Conservation (phyloP, 2,113 vertebrate species). For the Carassius carassius region DNA sequence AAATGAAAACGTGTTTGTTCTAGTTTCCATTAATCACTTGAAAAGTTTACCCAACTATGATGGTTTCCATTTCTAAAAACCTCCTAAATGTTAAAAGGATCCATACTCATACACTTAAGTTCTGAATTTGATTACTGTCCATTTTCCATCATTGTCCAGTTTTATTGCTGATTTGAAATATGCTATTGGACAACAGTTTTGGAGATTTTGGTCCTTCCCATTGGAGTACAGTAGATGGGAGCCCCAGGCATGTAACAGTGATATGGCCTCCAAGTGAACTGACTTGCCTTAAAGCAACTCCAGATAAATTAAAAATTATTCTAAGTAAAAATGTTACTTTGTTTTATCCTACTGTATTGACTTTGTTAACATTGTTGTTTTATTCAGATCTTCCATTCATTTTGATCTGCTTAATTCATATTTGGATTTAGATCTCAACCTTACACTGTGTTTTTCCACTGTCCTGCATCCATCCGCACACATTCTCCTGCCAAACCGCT, state of each 20-base stretch:
- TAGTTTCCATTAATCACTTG: neutral
- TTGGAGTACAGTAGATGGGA: neutral
- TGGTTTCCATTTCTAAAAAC: neutral
- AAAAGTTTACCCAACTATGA: neutral
- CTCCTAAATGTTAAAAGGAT: neutral
- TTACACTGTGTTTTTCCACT: neutral
- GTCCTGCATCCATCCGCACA: constrained; percentile 86
- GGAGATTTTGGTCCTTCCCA: neutral
- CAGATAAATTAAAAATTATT: neutral
- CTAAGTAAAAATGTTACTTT: neutral
- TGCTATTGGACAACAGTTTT: neutral
- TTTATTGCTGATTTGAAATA: neutral
- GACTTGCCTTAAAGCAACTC: neutral
- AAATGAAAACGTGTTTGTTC: neutral
- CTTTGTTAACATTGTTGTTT: neutral
- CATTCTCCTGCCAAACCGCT: constrained; percentile 97
- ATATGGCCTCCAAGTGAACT: neutral
- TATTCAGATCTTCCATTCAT: neutral
- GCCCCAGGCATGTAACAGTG: neutral
- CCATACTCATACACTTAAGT: neutral
- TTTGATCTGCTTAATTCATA: neutral
- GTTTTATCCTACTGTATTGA: neutral
- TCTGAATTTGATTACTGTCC: neutral
- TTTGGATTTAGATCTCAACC: neutral
- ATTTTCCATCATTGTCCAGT: neutral